Conservation (phyloP, 2,797 vertebrate species). For the Periophthalmus magnuspinnatus region DNA sequence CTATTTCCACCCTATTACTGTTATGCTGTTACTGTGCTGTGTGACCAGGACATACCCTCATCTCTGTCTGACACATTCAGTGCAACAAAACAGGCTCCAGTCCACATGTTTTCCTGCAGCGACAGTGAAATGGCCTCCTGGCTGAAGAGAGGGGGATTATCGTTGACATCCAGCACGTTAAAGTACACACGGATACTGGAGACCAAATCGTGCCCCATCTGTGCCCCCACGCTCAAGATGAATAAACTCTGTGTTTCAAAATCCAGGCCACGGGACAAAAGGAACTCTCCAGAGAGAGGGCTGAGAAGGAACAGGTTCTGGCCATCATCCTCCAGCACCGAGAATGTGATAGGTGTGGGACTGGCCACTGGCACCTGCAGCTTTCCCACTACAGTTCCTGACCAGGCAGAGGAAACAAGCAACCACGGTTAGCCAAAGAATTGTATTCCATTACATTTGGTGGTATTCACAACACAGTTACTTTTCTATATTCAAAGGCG, state of each 20-base stretch:
- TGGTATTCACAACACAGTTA: no score
- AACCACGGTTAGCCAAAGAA: neutral
- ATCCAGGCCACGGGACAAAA: conserved; percentile 77
- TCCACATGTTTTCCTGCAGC: conserved; percentile 62
- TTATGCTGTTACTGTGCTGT: neutral
- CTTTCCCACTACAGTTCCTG: conserved; percentile 77
- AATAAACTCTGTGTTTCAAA: conserved; percentile 75
- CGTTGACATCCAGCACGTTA: conserved; percentile 78
- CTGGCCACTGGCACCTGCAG: conserved; percentile 49
- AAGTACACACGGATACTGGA: conserved; percentile 78
- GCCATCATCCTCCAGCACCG: conserved; percentile 77
- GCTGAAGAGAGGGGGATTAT: conserved; percentile 76
- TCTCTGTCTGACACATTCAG: conserved; percentile 77
- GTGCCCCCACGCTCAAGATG: conserved; percentile 68
- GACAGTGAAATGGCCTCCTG: conserved; percentile 53
- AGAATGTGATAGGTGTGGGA: conserved; percentile 65
- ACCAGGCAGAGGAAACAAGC: conserved; percentile 30
- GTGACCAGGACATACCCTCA: conserved; percentile 62
- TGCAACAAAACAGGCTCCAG: conserved; percentile 69
- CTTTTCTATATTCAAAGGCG: no score
- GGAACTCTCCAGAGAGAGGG: conserved; percentile 75
- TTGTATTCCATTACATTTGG: no score
- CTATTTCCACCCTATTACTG: no score
- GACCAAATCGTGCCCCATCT: conserved; percentile 52
- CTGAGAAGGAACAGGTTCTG: conserved; percentile 78